Evolutionary conservation across 2,797 vertebrate genomes (phyloP), one percentile per base, ranked within the genome.

Genomic region (Macroramphosus scolopax): DNA sequence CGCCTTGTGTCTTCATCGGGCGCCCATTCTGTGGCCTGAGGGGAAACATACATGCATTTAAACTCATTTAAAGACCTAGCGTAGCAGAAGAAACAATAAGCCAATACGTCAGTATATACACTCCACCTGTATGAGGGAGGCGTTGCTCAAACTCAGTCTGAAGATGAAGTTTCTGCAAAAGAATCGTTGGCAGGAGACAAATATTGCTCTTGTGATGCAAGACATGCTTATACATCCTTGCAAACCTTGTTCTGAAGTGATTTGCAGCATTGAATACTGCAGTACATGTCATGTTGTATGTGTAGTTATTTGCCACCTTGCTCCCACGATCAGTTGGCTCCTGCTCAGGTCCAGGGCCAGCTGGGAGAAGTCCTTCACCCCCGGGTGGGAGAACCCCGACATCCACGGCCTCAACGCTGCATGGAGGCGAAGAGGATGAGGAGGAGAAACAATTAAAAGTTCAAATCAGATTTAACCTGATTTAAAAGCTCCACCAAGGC

Each of bases 321-420:
- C 94, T 87, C 96, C 96, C 33, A 96, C 93, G 58, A 98, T 89
- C 59, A 98, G 90, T 78, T 98, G 96, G 80, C 93, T 94, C 71
- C 93, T 90, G 89, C 88, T 90, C 82, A 93, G 87, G 82, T 98
- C 96, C 72, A 98, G 75, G 10, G 92, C 87, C 44, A 98, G 87
- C 78, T 95, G 96, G 31, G 96, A 97, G 81, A 95, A 98, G 72
- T 98, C 95, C 37, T 72, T 90, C 39, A 91, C 94, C 72, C 91
- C 93, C 41, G 92, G 86, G 67, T 87, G 91, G 48, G 92, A 92
- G 86, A 98, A 98, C 78, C 92, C 93, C 0, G 85, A 93, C 67
- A 96, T 68, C 95, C 94, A 95, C 0, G 91, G 91, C 76, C 87
- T 92, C 75, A 98, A 75, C 39, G 88, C 95, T 98, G 86, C 25